Conservation (phyloP, 2,888 invertebrate species). For the Dione juno region DNA sequence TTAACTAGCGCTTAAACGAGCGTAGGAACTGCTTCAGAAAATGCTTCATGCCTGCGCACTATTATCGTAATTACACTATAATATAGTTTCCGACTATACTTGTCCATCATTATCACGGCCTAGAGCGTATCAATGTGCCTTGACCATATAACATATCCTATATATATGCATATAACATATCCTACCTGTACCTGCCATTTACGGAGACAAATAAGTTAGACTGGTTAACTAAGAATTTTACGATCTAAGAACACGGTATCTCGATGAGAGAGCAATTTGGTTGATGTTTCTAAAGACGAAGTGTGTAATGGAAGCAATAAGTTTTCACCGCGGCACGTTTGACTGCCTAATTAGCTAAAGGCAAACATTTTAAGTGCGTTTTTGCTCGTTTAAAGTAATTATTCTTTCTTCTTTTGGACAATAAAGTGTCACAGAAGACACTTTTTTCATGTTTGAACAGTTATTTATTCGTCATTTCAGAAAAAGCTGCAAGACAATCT, state of each 20-base stretch:
- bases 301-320: constrained; percentile 57
- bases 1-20: constrained; percentile 19
- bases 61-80: constrained; percentile 29
- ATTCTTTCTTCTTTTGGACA: constrained; percentile 20
- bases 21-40: constrained; percentile 34
- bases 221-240: constrained; percentile 56
- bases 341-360: constrained; percentile 63
- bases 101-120: constrained; percentile 48
- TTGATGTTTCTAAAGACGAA: constrained; percentile 42
- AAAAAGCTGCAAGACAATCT: too few species aligned
- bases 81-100: constrained; percentile 33
- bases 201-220: constrained; percentile 56
- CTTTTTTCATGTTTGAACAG: not conserved
- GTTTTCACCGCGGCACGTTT: constrained; percentile 59
- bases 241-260: constrained; percentile 47
- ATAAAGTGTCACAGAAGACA: constrained; percentile 9
- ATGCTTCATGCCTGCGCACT: constrained; percentile 34
- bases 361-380: constrained; percentile 47
- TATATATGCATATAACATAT: constrained; percentile 56
- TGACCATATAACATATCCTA: constrained; percentile 53
- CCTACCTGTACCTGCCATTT: constrained; percentile 54
- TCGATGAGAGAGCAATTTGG: constrained; percentile 22
- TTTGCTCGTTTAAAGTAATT: constrained; percentile 35
- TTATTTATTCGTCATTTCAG: constrained; percentile 9
- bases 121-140: constrained; percentile 47